Evolutionary conservation across 2,113 vertebrate genomes (phyloP), one percentile per base, ranked within the genome.

Genomic region (Neolamprologus devosi): DNA sequence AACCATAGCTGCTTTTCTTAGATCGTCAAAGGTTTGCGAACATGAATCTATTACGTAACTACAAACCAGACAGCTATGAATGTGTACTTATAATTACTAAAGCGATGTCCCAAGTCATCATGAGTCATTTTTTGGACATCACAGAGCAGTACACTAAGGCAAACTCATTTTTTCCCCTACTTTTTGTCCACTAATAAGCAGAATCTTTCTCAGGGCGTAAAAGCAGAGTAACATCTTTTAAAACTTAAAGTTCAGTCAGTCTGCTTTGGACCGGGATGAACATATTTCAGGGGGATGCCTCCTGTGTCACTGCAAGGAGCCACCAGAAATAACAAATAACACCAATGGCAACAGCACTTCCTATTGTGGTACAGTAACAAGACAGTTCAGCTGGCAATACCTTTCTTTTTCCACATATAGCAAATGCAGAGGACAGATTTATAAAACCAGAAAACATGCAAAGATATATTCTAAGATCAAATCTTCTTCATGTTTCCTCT

Each of bases 291-390:
- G 82, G 82, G 33, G 85, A 85, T 63, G 54, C 75, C 45, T 80
- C 85, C 86, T 30, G 89, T 85, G 90, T 92, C 87, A 79, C 91
- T 73, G 89, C 65, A 37, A 70, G 91, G 57, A 58, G 75, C 19
- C 78, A 88, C 35, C 65, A 94, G 89, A 89, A 93, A 93, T 88
- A 95, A 92, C 91, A 95, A 94, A 93, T 55, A 90, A 23, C 28
- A 9, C 37, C 4, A 79, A 83, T 19, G 87, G 68, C 75, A 90
- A 92, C 87, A 89, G 82, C 86, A 84, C 84, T 80, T 87, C 91
- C 88, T 91, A 60, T 92, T 93, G 91, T 90, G 85, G 75, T 68
- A 17, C 28, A 57, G 80, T 82, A 14, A 88, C 55, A 40, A 73
- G 40, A 55, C 23, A 37, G 28, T 33, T 80, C 55, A 55, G 16